phyloP scores from a whole-genome alignment of 2,113 vertebrate species.

The Smithornis capensis region DNA sequence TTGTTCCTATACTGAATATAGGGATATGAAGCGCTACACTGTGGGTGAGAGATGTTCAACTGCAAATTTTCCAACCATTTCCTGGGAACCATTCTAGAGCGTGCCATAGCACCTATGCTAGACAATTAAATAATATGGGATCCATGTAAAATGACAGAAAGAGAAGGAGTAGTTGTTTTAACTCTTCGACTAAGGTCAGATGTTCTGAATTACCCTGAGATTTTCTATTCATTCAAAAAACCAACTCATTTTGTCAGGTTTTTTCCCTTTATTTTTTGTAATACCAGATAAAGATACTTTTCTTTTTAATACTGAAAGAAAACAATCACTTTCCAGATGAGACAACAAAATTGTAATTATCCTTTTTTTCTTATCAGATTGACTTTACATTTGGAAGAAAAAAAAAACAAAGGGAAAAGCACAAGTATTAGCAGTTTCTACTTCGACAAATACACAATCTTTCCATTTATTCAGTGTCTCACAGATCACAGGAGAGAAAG shows the following conservation, averaged over 20 bases:
- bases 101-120: neutral
- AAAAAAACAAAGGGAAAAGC: neutral
- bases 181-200: accelerated
- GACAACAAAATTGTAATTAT: neutral
- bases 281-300: neutral
- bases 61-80: neutral
- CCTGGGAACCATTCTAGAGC: neutral
- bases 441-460: neutral
- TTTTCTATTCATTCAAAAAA: neutral
- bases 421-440: neutral
- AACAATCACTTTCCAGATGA: neutral
- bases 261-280: neutral
- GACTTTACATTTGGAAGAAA: slow-evolving; percentile 12
- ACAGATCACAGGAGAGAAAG: neutral
- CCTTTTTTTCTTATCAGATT: neutral
- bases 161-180: neutral
- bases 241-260: accelerated
- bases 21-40: neutral
- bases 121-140: neutral
- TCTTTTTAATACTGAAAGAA: neutral
- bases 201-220: neutral
- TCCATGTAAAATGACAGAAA: neutral
- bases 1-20: neutral
- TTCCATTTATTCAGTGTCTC: slow-evolving; percentile 33
- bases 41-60: neutral